Percentiles rank a stretch among this genome's conserved stretches.
phyloP scores from a whole-genome alignment of 2,113 vertebrate species.

The Notiomystis cincta region DNA sequence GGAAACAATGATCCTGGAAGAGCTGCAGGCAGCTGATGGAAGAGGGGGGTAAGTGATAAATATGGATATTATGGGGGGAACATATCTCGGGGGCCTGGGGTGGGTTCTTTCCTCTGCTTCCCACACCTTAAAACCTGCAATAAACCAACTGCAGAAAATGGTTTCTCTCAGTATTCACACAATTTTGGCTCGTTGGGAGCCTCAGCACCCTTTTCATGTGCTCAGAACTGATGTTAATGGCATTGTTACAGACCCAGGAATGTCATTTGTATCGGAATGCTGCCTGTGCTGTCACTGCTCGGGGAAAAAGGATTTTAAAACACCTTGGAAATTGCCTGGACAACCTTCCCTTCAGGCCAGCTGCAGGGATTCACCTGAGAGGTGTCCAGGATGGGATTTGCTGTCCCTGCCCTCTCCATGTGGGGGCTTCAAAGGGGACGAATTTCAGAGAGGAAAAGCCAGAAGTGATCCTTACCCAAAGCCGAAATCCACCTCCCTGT shows the following conservation, averaged over 20 bases:
- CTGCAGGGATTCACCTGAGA: background rate
- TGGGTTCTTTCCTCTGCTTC: background rate
- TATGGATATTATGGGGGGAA: background rate
- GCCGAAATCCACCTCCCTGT: background rate
- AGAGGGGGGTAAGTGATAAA: background rate
- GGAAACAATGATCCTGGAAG: background rate
- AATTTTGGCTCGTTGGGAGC: background rate
- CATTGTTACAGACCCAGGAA: background rate
- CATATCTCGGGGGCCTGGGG: accelerated
- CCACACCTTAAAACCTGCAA: background rate
- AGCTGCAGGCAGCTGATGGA: background rate
- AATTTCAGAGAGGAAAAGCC: background rate
- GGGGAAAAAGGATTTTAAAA: background rate
- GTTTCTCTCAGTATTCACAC: background rate
- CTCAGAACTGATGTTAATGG: background rate
- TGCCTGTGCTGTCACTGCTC: background rate
- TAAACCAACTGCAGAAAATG: background rate
- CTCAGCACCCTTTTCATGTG: background rate
- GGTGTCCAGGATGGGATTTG: background rate
- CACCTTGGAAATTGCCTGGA: background rate
- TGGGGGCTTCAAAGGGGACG: background rate
- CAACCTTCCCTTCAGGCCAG: background rate
- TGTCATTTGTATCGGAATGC: background rate
- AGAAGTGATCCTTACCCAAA: background rate
- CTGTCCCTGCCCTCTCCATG: background rate